A percentile compares a stretch with the other conserved stretches of the same genome.
These are phyloP conservation scores for Xiphophorus birchmanni DNA, from an alignment of 2,797 vertebrate genomes.

Conservation along the genomic window DNA sequence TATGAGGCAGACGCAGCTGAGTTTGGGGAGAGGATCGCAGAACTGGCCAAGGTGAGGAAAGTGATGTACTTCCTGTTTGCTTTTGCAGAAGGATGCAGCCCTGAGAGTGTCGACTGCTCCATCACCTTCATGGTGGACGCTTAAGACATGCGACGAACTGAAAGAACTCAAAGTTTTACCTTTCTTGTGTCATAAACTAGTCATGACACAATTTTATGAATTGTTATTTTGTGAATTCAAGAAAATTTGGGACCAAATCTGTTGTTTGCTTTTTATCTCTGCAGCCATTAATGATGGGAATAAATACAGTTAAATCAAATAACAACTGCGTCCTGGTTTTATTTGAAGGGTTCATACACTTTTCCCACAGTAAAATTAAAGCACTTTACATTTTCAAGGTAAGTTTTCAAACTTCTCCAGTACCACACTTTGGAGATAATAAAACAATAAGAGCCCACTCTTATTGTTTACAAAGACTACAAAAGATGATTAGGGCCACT, in stretches of 20 bases:
- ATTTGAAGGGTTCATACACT: not conserved
- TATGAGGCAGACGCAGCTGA: conserved; percentile 89
- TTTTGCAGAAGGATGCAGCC: conserved; percentile 84
- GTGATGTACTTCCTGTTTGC: conserved; percentile 94
- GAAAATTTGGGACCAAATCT: not conserved
- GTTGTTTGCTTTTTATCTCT: conserved; percentile 19
- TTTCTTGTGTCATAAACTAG: not conserved
- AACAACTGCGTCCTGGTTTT: not conserved
- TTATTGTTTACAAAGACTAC: no score
- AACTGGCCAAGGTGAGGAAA: conserved; percentile 89
- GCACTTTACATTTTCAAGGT: no score
- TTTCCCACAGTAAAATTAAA: no score
- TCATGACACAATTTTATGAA: not conserved
- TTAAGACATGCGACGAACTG: conserved; percentile 11
- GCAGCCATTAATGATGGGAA: not conserved
- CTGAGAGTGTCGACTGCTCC: conserved; percentile 83
- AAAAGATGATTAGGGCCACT: no score
- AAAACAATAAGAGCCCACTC: no score
- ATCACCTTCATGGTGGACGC: conserved; percentile 78
- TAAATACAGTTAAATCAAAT: not conserved
- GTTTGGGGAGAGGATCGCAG: conserved; percentile 90
- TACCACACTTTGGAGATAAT: no score
- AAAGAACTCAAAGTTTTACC: not conserved
- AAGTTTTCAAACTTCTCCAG: no score
- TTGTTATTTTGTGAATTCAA: not conserved